phyloP scores from a whole-genome alignment of 2,888 invertebrate species.

The Synanthedon vespiformis region DNA sequence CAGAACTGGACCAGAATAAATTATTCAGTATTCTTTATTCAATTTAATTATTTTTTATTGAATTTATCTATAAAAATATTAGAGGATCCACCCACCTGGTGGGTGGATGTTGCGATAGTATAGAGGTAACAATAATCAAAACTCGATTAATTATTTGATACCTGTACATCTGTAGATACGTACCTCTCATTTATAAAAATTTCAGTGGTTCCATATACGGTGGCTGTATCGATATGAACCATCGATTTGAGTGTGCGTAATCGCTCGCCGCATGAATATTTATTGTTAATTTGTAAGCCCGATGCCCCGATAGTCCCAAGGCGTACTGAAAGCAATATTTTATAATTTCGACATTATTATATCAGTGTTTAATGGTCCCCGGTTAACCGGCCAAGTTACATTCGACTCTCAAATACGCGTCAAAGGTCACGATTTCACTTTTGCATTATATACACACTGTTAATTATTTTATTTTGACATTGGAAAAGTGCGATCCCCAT shows the following conservation, averaged over 20 bases:
- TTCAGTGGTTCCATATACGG: slow-evolving; percentile 21
- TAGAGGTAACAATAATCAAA: too few relatives aligned
- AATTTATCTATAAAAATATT: too few relatives aligned
- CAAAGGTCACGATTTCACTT: slow-evolving; percentile 30
- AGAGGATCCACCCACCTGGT: too few relatives aligned
- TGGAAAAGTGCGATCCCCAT: too few relatives aligned
- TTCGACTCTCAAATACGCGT: slow-evolving; percentile 23
- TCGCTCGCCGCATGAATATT: slow-evolving; percentile 52
- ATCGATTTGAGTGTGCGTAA: slow-evolving; percentile 18
- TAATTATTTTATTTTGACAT: too few relatives aligned
- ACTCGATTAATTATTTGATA: too few relatives aligned
- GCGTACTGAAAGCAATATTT: slow-evolving; percentile 45
- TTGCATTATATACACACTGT: slow-evolving; percentile 26
- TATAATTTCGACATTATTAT: slow-evolving; percentile 47
- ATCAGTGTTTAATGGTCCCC: slow-evolving; percentile 38
- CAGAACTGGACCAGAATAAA: too few relatives aligned
- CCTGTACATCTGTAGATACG: too few relatives aligned
- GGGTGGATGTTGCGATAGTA: too few relatives aligned
- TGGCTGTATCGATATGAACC: slow-evolving; percentile 17
- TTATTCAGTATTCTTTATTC: too few relatives aligned
- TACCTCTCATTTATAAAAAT: slow-evolving; percentile 20
- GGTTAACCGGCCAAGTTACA: slow-evolving; percentile 33
- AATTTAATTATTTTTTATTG: too few relatives aligned
- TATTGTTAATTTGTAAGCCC: slow-evolving; percentile 62
- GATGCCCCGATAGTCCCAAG: slow-evolving; percentile 48